phyloP scores from a whole-genome alignment of 2,113 vertebrate species.

The Perccottus glenii region DNA sequence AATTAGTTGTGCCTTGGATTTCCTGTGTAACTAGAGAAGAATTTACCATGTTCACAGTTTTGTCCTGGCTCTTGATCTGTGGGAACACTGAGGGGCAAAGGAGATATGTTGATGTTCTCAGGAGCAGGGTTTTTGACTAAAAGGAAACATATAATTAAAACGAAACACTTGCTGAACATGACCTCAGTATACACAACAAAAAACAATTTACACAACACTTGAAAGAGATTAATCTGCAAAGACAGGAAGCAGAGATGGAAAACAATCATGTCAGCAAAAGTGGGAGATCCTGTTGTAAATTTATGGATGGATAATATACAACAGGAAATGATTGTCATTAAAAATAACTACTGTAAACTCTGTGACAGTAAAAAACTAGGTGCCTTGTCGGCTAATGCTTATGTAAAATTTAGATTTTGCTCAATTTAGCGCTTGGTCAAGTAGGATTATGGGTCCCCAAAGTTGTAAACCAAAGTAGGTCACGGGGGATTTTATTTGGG shows the following conservation, averaged over 20 bases:
- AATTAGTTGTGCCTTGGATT: too few relatives aligned
- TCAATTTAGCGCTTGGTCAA: too few relatives aligned
- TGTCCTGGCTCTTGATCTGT: slow-evolving; percentile 26
- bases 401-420: too few relatives aligned
- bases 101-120: slow-evolving; percentile 59
- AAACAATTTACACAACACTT: not conserved
- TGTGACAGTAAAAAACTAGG: not conserved
- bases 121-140: slow-evolving; percentile 49
- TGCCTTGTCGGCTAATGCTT: not conserved
- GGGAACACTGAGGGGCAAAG: slow-evolving; percentile 60
- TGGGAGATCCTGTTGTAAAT: not conserved
- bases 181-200: slow-evolving; percentile 18
- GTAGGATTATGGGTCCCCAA: too few relatives aligned
- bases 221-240: not conserved
- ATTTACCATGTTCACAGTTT: slow-evolving; percentile 25
- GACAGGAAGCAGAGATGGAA: not conserved
- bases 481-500: too few relatives aligned
- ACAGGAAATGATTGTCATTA: slow-evolving; percentile 1
- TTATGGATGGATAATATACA: not conserved
- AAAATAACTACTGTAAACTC: not conserved
- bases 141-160: slow-evolving; percentile 28
- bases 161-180: not conserved
- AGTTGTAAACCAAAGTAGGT: too few relatives aligned
- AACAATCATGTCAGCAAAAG: not conserved
- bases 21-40: slow-evolving; percentile 9